phyloP scores from a whole-genome alignment of 2,888 invertebrate genomes.

The Chelonus formosanus region DNA sequence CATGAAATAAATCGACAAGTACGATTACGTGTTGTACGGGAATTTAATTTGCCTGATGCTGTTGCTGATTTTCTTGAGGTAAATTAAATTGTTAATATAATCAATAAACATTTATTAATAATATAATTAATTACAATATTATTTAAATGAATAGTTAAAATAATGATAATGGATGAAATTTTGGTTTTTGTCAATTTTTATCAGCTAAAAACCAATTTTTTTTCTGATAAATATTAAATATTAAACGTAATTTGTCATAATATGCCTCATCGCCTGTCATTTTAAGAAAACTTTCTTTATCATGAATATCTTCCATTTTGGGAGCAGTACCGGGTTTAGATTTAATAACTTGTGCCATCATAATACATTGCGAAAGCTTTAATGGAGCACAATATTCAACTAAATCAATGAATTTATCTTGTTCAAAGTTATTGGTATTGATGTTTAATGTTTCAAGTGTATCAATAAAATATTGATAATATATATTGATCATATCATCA shows the following conservation, averaged over 20 bases:
- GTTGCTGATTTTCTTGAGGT: slow-evolving; percentile 80
- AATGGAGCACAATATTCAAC: slow-evolving; percentile 51
- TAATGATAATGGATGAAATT: background rate
- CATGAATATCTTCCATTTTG: slow-evolving; percentile 49
- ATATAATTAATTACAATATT: slow-evolving; percentile 14
- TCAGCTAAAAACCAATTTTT: slow-evolving; percentile 51
- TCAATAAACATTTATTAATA: background rate
- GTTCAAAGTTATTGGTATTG: slow-evolving; percentile 40
- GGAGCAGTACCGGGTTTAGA: slow-evolving; percentile 51
- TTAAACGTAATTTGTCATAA: slow-evolving; percentile 52
- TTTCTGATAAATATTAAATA: slow-evolving; percentile 50
- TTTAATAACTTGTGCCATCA: slow-evolving; percentile 62
- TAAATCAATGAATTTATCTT: slow-evolving; percentile 46
- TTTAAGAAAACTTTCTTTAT: slow-evolving; percentile 48
- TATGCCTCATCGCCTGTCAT: slow-evolving; percentile 49
- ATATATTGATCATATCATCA: slow-evolving; percentile 52
- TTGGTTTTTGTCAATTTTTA: slow-evolving; percentile 1
- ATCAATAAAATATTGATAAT: slow-evolving; percentile 55
- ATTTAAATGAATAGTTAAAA: no score
- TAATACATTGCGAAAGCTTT: slow-evolving; percentile 56
- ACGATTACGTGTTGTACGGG: slow-evolving; percentile 88
- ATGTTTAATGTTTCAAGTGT: slow-evolving; percentile 47
- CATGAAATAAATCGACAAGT: slow-evolving; percentile 78
- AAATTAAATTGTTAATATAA: slow-evolving; percentile 41
- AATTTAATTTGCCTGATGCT: slow-evolving; percentile 91